These are phyloP conservation scores for Mythimna lalbum DNA, from an alignment of 2,888 invertebrate genomes.

Conservation along the genomic window DNA sequence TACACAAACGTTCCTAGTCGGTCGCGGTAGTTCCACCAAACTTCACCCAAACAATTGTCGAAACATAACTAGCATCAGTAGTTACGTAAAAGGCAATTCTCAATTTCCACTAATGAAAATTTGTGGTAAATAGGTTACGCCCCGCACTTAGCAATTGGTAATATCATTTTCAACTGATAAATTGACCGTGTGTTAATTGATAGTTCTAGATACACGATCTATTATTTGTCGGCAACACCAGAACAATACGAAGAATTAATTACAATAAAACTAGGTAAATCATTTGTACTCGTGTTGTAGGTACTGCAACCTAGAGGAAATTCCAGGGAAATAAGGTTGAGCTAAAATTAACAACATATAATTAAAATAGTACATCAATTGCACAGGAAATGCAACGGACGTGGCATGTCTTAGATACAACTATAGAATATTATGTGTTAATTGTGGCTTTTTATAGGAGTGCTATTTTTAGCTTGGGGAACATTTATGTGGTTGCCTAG, in stretches of 20 bases:
- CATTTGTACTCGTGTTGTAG: background rate
- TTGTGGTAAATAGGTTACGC: background rate
- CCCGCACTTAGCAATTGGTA: background rate
- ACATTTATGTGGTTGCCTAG: background rate
- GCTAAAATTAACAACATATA: slow-evolving; percentile 23
- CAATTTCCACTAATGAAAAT: background rate
- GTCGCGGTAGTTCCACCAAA: background rate
- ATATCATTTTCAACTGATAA: background rate
- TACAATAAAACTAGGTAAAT: slow-evolving; percentile 25
- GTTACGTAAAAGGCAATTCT: background rate
- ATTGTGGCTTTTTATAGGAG: slow-evolving; percentile 4
- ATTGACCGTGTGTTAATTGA: background rate
- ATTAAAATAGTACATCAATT: slow-evolving; percentile 21
- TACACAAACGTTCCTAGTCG: background rate
- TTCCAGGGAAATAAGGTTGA: slow-evolving; percentile 2
- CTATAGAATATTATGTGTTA: background rate
- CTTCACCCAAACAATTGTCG: background rate
- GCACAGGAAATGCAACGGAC: slow-evolving; percentile 22
- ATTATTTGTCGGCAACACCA: background rate
- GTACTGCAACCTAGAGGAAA: slow-evolving; percentile 27
- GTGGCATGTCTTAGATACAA: slow-evolving; percentile 25
- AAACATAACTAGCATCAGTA: background rate
- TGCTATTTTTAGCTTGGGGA: slow-evolving; percentile 35
- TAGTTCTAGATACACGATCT: background rate
- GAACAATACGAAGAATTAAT: slow-evolving; percentile 43